phyloP scores from a whole-genome alignment of 37 sponge, comb jelly and placozoan species.

The Spongia lamella region DNA sequence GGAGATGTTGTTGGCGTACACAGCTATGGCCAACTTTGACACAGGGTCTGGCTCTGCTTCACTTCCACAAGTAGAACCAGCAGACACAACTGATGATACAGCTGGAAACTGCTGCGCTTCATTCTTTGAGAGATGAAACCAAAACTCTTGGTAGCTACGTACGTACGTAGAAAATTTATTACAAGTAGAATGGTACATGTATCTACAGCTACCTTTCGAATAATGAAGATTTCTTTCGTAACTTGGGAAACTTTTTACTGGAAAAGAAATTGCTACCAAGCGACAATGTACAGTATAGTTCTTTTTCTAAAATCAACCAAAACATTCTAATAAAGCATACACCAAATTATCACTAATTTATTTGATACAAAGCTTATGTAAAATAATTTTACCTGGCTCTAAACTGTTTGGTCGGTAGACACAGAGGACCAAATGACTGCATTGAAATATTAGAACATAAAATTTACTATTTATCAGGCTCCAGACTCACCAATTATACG shows the following conservation, averaged over 20 bases:
- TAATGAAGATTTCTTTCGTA: no score
- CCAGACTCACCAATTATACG: constrained; percentile 50
- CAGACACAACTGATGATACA: background rate
- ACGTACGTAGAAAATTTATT: no score
- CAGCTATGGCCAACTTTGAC: constrained; percentile 35
- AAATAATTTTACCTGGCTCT: constrained; percentile 6
- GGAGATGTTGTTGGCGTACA: constrained; percentile 42
- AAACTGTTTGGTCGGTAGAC: constrained; percentile 14
- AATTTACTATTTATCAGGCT: no score
- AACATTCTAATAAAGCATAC: no score
- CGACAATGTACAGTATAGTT: background rate
- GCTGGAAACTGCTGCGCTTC: constrained; percentile 22
- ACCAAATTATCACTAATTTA: no score
- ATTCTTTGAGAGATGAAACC: constrained; percentile 48
- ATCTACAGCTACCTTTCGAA: no score
- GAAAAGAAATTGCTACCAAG: no score
- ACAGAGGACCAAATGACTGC: constrained; percentile 16
- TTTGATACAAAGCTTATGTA: no score
- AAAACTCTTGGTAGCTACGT: constrained; percentile 41
- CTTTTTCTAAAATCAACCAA: constrained; percentile 5
- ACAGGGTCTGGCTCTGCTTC: background rate
- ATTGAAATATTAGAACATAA: no score
- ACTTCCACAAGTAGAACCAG: background rate
- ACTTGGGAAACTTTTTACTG: no score
- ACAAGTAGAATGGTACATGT: no score